Base-by-base conservation (phyloP, 2,113 vertebrate species). In the Chamaea fasciata region DNA sequence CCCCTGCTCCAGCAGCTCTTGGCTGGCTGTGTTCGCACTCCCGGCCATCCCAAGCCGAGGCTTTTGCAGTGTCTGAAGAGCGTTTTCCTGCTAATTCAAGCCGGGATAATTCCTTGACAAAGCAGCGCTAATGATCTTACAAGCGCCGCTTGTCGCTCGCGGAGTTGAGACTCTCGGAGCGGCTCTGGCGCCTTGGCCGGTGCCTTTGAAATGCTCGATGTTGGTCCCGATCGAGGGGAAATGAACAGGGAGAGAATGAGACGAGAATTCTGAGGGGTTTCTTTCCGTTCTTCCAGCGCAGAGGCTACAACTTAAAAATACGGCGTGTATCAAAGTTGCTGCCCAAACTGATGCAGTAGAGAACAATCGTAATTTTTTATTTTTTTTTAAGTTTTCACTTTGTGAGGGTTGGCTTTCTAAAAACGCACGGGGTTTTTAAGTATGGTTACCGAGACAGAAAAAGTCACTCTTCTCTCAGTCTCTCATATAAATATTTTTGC, bases 401-500 rank as follows among this genome's bases (percentile, higher is more conserved):
- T 39, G 20, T 52, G 70, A 63, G 42, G 33, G 26, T 59, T 63
- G 23, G 15, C 49, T 85, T 75, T 67, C 86, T 90, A 92, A 92
- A 87, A 96, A 52, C 57, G 44, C 31, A 1, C 10, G 17, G 14
- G 9, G 10, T 90, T 90, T 64, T 18, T 41, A 80, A 73, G 39
- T 47, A 37, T 52, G 47, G 57, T 56, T 77, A 26, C 85, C 23
- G 37, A 83, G 68, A 55, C 60, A 55, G 22, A 70, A 83, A 52
- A 78, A 63, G 52, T 19, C 19, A 15, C 67, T 47, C 65, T 92
- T 75, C 65, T 92, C 73, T 33, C 60, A 9, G 18, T 50, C 35
- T 86, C 71, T 68, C 33, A 6, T 50, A 33, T 31, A 89, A 94
- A 89, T 91, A 86, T 83, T 92, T 80, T 83, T 86, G 49, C 83